These are phyloP conservation scores for Alligator sinensis DNA, from an alignment of 2,113 vertebrate genomes.

Conservation along the genomic window DNA sequence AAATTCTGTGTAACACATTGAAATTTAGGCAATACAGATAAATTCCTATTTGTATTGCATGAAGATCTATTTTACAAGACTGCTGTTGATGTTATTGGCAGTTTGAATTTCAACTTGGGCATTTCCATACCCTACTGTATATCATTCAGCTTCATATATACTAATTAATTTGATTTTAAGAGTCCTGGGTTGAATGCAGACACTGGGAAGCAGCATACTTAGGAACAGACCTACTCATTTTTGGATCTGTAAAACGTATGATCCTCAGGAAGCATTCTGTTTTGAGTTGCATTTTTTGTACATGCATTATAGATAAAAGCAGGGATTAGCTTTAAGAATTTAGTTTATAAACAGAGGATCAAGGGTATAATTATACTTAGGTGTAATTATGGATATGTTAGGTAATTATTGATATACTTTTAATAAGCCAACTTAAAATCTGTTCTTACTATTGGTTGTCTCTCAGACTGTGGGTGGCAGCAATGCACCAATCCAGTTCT, in stretches of 20 bases:
- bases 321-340: neutral
- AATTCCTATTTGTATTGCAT: neutral
- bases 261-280: neutral
- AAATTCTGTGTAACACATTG: neutral
- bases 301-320: neutral
- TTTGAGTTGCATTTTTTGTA: neutral
- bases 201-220: neutral
- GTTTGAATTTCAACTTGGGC: neutral
- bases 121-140: neutral
- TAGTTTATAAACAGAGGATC: neutral
- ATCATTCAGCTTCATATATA: neutral
- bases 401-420: neutral
- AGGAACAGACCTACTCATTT: neutral
- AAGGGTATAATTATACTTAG: neutral
- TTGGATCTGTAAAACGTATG: neutral
- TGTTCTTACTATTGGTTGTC: neutral
- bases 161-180: neutral
- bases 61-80: neutral
- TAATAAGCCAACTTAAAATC: neutral
- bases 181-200: rapidly evolving
- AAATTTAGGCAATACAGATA: neutral
- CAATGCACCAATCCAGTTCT: neutral
- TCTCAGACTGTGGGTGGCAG: conserved; percentile 64
- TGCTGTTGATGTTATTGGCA: rapidly evolving
- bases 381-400: neutral